Percentiles rank a stretch among this genome's conserved stretches.
Conservation (phyloP, 2,888 invertebrate species). For the Chalcis sispes region DNA sequence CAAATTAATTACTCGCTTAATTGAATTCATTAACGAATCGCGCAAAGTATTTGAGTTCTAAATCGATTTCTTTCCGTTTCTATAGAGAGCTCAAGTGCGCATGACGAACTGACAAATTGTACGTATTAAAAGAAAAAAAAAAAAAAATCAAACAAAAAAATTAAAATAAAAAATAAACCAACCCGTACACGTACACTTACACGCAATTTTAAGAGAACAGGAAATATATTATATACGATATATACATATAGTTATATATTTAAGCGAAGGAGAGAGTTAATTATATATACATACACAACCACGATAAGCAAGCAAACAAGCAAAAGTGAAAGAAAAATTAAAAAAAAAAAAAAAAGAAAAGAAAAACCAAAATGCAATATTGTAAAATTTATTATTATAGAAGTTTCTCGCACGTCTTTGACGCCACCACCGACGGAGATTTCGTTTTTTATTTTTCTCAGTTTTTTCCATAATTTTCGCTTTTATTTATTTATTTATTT, state of each 20-base stretch:
- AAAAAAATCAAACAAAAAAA: too few species aligned
- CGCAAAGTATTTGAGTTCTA: too few species aligned
- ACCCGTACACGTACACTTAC: too few species aligned
- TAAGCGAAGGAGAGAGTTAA: slow-evolving; percentile 11
- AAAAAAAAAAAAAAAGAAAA: neutral
- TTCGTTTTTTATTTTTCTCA: neutral
- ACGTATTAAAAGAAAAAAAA: too few species aligned
- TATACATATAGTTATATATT: neutral
- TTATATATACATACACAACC: slow-evolving; percentile 19
- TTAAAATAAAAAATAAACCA: too few species aligned
- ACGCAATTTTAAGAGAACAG: slow-evolving; percentile 26
- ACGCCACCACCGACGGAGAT: neutral
- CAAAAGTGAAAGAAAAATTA: neutral
- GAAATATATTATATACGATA: slow-evolving; percentile 19
- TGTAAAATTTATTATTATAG: slow-evolving; percentile 4
- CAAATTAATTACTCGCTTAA: too few species aligned
- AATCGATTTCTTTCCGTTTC: too few species aligned
- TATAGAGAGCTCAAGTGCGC: too few species aligned
- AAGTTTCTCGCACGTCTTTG: slow-evolving; percentile 33
- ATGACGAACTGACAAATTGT: too few species aligned
- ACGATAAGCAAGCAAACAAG: too few species aligned
- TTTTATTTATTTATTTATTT: neutral
- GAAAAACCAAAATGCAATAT: slow-evolving; percentile 28
- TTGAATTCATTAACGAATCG: too few species aligned
- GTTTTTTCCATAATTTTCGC: neutral